These are phyloP conservation scores for Leucophenga maculata DNA, from an alignment of 2,888 invertebrate genomes.

Conservation along the genomic window DNA sequence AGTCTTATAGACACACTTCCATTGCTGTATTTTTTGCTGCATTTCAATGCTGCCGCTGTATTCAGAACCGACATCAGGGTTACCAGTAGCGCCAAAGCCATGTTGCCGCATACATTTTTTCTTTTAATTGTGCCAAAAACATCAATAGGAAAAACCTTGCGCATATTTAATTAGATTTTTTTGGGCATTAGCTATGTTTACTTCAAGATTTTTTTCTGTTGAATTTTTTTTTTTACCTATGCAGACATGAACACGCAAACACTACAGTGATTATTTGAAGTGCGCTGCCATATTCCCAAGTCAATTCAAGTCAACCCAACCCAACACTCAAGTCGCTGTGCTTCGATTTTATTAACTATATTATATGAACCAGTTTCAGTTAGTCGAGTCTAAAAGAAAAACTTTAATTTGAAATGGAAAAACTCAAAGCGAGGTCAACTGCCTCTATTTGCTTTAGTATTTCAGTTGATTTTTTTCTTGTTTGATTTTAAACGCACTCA, in stretches of 20 bases:
- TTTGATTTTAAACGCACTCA: conserved; percentile 33
- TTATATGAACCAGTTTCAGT: conserved; percentile 20
- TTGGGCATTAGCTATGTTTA: neutral
- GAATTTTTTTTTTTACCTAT: neutral
- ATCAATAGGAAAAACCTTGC: conserved; percentile 26
- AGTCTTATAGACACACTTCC: neutral
- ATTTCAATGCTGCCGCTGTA: conserved; percentile 15
- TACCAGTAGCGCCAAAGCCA: neutral
- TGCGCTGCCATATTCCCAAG: too few species aligned
- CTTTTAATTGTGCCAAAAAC: conserved; percentile 6
- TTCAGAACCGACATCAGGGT: neutral
- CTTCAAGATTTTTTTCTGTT: neutral
- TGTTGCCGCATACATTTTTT: neutral
- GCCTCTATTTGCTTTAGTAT: conserved; percentile 49
- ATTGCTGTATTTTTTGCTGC: neutral
- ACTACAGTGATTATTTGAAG: too few species aligned
- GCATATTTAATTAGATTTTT: conserved; percentile 18
- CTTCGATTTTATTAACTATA: neutral
- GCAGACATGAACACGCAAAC: neutral
- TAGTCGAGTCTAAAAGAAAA: conserved; percentile 15
- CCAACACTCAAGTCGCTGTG: too few species aligned
- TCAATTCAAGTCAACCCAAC: too few species aligned
- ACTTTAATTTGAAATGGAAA: conserved; percentile 46
- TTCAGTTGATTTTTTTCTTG: neutral
- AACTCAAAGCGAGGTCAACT: conserved; percentile 61